Evolutionary conservation across 2,113 vertebrate species (phyloP), one percentile per base, ranked within the genome.

Genomic region (Nothocercus nigrocapillus): DNA sequence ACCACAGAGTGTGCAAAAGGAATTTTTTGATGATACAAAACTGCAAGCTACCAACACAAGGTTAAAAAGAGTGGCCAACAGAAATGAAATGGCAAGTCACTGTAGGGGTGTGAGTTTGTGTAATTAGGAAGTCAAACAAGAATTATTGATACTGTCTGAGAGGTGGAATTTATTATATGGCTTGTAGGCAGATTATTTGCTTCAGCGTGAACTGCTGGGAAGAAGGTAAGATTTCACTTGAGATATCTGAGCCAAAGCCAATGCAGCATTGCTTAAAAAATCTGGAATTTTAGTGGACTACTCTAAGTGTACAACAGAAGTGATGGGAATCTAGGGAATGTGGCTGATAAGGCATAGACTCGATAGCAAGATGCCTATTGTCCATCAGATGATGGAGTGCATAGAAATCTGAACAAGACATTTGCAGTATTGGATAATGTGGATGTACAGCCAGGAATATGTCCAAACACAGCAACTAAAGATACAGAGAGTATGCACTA

Each of bases 381-480:
- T 95, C 92, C 90, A 49, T 92, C 85, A 88, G 63, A 38, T 30
- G 30, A 67, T 56, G 51, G 42, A 63, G 63, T 34, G 74, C 28
- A 49, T 2, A 64, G 47, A 83, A 47, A 38, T 30, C 4, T 42
- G 90, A 93, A 90, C 56, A 92, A 83, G 82, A 51, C 72, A 47
- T 67, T 90, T 64, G 61, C 66, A 61, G 40, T 56, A 75, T 54
- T 91, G 45, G 83, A 4, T 42, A 85, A 85, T 0, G 2, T 90
- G 85, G 74, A 68, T 1, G 0, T 88, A 93, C 49, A 63, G 83
- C 59, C 5, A 70, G 49, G 30, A 93, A 2, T 38, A 59, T 45
- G 64, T 81, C 85, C 80, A 83, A 94, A 93, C 54, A 90, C 42
- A 83, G 49, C 79, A 91, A 85, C 80, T 74, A 83, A 66, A 92